A percentile compares a stretch with the other conserved stretches of the same genome.
Conservation (phyloP, 1,140 invertebrate species). For the Drosophila prosaltans region DNA sequence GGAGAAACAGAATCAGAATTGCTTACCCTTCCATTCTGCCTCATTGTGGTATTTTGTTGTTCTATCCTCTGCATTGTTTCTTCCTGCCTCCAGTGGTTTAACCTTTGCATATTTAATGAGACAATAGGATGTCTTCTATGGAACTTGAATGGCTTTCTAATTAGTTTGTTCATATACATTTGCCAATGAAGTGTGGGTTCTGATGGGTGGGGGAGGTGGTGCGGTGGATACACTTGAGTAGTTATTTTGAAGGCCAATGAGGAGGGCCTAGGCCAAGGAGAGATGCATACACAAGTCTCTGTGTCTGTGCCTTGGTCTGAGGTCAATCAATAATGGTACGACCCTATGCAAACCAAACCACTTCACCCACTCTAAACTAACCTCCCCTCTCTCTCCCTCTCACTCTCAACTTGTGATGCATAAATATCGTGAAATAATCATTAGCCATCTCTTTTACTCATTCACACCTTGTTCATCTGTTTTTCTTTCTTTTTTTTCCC, state of each 20-base stretch:
- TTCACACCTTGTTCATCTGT: neutral
- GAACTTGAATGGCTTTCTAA: constrained; percentile 73
- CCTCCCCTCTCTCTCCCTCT: constrained; percentile 3
- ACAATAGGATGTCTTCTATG: constrained; percentile 46
- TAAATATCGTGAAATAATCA: neutral
- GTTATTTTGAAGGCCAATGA: no score
- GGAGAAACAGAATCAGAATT: no score
- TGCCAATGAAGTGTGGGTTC: constrained; percentile 50
- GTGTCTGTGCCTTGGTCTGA: constrained; percentile 6
- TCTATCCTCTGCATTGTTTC: constrained; percentile 12
- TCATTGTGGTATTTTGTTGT: neutral
- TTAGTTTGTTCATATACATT: constrained; percentile 59
- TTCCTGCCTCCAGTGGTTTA: constrained; percentile 12
- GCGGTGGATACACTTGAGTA: no score
- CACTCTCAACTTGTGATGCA: neutral
- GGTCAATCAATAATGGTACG: constrained; percentile 69
- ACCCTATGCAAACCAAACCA: neutral
- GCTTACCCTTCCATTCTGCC: neutral
- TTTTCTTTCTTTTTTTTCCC: constrained; percentile 16
- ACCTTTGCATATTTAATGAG: constrained; percentile 49
- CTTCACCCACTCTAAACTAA: neutral
- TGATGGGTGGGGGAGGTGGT: constrained; percentile 22
- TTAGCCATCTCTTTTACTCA: neutral
- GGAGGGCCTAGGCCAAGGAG: no score
- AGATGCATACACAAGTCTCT: no score